Percentiles rank a stretch among this genome's conserved stretches.
Conservation (phyloP, 2,888 invertebrate genomes). For the Alloplasta piceator region DNA sequence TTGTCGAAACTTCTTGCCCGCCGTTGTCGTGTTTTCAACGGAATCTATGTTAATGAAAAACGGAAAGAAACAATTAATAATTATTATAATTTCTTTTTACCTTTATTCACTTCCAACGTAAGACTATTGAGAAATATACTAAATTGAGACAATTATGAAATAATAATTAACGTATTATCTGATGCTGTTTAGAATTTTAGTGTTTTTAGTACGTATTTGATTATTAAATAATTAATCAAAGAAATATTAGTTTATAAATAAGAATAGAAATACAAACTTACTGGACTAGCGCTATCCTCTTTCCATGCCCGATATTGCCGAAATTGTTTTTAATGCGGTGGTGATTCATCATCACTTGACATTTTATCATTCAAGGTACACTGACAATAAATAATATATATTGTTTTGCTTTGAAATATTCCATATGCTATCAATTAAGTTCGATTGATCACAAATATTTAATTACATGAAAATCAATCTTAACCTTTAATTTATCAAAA, state of each 20-base stretch:
- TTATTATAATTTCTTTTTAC: constrained; percentile 1
- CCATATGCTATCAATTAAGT: not conserved
- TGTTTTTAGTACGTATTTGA: no score
- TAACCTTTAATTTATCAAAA: not conserved
- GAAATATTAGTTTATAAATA: no score
- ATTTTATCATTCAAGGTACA: no score
- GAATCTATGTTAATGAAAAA: constrained; percentile 3
- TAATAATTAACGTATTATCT: constrained; percentile 5
- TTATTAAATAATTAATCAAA: no score
- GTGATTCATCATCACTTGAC: no score
- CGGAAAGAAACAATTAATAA: constrained; percentile 1
- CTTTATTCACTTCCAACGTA: constrained; percentile 2
- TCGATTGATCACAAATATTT: not conserved
- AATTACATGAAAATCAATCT: not conserved
- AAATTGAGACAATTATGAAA: constrained; percentile 1
- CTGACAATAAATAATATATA: no score
- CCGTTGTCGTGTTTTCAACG: constrained; percentile 5
- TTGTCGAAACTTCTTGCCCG: not conserved
- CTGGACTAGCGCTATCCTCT: no score
- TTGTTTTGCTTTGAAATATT: no score
- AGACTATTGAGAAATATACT: not conserved
- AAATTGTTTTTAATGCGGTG: no score
- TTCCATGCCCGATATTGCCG: no score
- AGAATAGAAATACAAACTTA: no score
- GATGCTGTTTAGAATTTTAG: not conserved